Conservation (phyloP, 2,113 vertebrate genomes). For the Clarias batrachus region DNA sequence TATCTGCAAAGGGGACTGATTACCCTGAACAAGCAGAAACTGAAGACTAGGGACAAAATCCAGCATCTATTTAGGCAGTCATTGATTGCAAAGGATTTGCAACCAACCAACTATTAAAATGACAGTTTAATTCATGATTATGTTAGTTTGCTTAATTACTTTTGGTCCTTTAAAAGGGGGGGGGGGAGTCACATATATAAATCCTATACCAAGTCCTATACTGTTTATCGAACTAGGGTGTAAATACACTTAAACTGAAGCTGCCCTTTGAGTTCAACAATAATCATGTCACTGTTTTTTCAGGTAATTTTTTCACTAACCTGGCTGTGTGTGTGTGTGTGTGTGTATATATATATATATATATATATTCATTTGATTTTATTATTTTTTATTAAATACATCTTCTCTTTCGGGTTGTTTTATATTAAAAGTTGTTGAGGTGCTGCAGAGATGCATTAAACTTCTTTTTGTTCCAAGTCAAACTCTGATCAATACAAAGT, state of each 20-base stretch:
- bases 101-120: neutral
- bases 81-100: neutral
- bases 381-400: too few relatives aligned
- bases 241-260: neutral
- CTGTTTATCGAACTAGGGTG: neutral
- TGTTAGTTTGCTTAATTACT: neutral
- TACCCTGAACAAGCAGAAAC: neutral
- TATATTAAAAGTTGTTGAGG: neutral
- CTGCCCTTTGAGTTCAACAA: neutral
- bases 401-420: neutral
- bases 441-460: neutral
- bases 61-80: neutral
- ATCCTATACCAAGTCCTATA: neutral
- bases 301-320: neutral
- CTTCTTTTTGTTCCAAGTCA: neutral
- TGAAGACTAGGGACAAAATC: neutral
- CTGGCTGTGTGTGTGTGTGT: neutral
- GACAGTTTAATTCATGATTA: neutral
- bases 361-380: too few relatives aligned
- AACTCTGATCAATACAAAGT: slow-evolving; percentile 14
- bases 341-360: too few relatives aligned
- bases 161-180: neutral
- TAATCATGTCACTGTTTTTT: neutral
- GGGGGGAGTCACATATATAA: neutral
- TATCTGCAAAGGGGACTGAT: neutral